Evolutionary conservation across 2,888 invertebrate species (phyloP).

Genomic region (Catocala fraxini): DNA sequence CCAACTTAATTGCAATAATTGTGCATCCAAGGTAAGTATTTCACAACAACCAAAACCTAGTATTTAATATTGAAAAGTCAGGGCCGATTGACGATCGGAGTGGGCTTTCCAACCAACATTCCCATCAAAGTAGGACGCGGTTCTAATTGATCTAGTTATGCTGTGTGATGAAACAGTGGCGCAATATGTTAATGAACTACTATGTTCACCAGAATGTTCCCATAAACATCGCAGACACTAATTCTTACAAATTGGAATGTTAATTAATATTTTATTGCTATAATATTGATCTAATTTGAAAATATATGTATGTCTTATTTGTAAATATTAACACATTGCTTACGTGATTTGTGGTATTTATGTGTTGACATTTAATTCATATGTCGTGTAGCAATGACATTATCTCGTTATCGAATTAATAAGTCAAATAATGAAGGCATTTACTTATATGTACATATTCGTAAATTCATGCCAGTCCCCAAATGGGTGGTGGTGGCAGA

Average conservation of each 20-base stretch:
- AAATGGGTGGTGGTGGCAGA: no score
- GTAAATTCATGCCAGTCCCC: no score
- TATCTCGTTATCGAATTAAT: no score
- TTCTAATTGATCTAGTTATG: conserved; percentile 39
- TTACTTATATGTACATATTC: no score
- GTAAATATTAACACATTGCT: not conserved
- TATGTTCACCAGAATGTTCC: conserved; percentile 14
- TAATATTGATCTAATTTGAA: conserved; percentile 7
- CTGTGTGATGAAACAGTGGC: conserved; percentile 13
- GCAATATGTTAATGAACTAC: conserved; percentile 21
- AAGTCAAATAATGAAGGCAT: no score
- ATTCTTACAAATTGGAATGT: conserved; percentile 24
- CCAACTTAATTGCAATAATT: no score
- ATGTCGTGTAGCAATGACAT: no score
- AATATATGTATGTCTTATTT: not conserved
- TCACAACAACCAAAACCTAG: no score
- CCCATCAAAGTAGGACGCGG: conserved; percentile 32
- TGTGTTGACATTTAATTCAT: no score
- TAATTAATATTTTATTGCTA: conserved; percentile 17
- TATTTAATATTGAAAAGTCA: no score
- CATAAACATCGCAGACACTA: conserved; percentile 20
- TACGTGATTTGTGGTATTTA: not conserved
- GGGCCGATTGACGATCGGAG: no score
- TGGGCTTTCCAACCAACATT: conserved; percentile 13
- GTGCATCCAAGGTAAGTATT: no score